Conservation (phyloP, 2,113 vertebrate genomes). For the Cephalopholis sonnerati region DNA sequence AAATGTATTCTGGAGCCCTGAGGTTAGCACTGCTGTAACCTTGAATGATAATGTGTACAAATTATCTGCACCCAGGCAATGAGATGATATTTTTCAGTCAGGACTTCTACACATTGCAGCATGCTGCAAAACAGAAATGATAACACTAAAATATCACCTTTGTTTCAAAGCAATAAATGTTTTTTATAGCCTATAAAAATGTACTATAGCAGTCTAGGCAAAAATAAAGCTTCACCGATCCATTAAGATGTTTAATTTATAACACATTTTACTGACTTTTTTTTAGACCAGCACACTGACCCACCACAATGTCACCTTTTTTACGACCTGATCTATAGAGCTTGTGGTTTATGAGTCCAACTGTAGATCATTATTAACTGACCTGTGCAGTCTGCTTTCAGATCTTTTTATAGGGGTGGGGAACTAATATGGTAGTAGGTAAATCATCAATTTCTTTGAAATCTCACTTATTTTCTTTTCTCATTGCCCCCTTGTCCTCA, state of each 20-base stretch:
- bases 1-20: too few relatives aligned
- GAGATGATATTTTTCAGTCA: neutral
- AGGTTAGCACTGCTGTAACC: neutral
- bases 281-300: neutral
- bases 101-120: neutral
- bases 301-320: neutral
- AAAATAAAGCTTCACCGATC: neutral
- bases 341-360: neutral
- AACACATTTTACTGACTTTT: neutral
- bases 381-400: neutral
- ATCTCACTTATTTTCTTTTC: neutral
- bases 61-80: too few relatives aligned
- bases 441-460: neutral
- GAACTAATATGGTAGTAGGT: neutral
- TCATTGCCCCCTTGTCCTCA: neutral
- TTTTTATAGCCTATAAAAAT: neutral
- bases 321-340: neutral
- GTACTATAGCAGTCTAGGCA: neutral
- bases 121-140: neutral
- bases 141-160: neutral
- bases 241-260: constrained; percentile 4
- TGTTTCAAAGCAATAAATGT: neutral
- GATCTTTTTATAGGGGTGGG: neutral
- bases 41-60: neutral
- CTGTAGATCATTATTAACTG: neutral